These are phyloP conservation scores for Frankliniella intonsa DNA, from an alignment of 2,888 invertebrate species.

Conservation along the genomic window DNA sequence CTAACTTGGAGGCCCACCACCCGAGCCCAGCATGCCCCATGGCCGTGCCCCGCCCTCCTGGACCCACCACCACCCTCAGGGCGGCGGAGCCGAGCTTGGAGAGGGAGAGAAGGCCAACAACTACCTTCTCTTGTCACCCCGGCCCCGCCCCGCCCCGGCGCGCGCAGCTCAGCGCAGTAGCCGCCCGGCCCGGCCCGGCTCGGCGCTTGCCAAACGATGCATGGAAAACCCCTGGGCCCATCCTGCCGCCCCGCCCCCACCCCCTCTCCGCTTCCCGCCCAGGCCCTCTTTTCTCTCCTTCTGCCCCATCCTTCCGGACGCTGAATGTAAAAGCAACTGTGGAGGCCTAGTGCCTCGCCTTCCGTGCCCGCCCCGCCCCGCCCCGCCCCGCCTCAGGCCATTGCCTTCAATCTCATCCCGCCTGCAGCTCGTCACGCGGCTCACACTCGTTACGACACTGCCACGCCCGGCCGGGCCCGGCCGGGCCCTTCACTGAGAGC, in stretches of 20 bases:
- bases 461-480: too few relatives aligned
- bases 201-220: constrained; percentile 3
- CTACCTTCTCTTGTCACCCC: too few relatives aligned
- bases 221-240: not conserved
- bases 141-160: too few relatives aligned
- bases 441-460: too few relatives aligned
- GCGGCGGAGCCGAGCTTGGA: too few relatives aligned
- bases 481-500: too few relatives aligned
- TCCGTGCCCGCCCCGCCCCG: not conserved
- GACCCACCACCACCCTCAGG: not conserved
- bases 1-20: not conserved
- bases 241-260: not conserved
- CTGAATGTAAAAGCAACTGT: constrained; percentile 20
- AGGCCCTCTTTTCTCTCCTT: not conserved
- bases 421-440: not conserved
- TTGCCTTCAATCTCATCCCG: not conserved
- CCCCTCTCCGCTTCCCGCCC: not conserved
- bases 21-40: not conserved
- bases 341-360: not conserved
- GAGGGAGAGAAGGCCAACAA: too few relatives aligned
- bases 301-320: not conserved
- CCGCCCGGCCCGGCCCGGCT: not conserved
- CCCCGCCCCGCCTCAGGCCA: not conserved
- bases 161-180: too few relatives aligned
- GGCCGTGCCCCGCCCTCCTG: not conserved